Percentiles rank a stretch among this genome's conserved stretches.
phyloP scores from a whole-genome alignment of 2,113 vertebrate genomes.

The Ceyx margarethae region DNA sequence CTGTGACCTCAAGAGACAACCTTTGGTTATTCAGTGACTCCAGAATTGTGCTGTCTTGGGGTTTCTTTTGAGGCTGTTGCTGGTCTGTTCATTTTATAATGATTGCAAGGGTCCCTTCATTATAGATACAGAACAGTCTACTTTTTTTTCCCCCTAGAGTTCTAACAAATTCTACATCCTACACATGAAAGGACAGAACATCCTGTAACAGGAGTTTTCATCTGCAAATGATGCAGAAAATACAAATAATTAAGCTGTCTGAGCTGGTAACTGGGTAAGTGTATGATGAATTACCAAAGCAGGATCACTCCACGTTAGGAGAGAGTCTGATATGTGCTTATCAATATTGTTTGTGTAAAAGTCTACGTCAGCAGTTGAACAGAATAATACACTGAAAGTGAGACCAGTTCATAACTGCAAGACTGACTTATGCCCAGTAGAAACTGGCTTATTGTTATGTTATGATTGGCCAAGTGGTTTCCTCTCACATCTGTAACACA shows the following conservation, averaged over 20 bases:
- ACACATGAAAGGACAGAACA: not conserved
- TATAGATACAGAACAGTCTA: not conserved
- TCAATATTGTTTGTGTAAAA: not conserved
- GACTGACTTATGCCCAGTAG: slow-evolving; percentile 8
- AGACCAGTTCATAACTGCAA: not conserved
- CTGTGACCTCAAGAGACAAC: not conserved
- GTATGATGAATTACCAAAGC: not conserved
- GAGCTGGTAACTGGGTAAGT: not conserved
- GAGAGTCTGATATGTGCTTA: not conserved
- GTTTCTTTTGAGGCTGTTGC: not conserved
- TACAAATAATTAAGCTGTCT: not conserved
- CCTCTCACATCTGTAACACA: slow-evolving; percentile 69
- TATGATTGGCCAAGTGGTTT: slow-evolving; percentile 36
- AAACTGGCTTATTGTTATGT: not conserved
- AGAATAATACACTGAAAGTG: not conserved
- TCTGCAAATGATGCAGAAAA: not conserved
- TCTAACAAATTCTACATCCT: not conserved
- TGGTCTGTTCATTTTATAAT: not conserved
- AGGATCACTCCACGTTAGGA: not conserved
- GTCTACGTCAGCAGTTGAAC: not conserved
- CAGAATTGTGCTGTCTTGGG: not conserved
- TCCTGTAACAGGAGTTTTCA: not conserved
- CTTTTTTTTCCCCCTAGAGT: not conserved
- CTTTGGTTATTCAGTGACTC: not conserved
- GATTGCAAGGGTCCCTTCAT: not conserved